Conservation (phyloP, 2,797 vertebrate genomes). For the Melanotaenia trifasciata region DNA sequence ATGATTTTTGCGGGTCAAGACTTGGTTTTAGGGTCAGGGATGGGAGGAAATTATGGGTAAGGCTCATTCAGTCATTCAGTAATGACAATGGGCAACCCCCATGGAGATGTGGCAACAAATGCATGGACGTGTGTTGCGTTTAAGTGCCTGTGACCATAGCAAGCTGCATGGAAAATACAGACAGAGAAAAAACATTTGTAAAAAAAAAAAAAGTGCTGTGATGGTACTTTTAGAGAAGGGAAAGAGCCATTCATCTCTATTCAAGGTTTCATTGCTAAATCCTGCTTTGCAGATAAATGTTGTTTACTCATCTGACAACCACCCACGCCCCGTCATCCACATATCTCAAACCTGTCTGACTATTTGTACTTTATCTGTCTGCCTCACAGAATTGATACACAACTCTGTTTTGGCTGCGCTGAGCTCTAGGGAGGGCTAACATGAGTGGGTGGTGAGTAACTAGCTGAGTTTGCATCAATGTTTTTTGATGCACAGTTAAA, state of each 20-base stretch:
- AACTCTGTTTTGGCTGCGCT: slow-evolving; percentile 14
- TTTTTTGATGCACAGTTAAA: not conserved
- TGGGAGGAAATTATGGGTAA: too few relatives aligned
- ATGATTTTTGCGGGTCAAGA: too few relatives aligned
- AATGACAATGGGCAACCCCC: too few relatives aligned
- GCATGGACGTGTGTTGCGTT: too few relatives aligned
- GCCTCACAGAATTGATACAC: not conserved
- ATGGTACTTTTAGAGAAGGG: not conserved
- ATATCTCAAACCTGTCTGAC: slow-evolving; percentile 5
- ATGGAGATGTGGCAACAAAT: too few relatives aligned
- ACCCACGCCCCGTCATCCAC: not conserved
- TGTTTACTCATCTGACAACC: slow-evolving; percentile 10
- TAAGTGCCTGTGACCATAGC: not conserved
- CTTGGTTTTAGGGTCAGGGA: too few relatives aligned
- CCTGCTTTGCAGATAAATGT: slow-evolving; percentile 6
- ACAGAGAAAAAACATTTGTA: slow-evolving; percentile 32
- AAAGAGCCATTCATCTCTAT: not conserved
- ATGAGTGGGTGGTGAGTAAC: slow-evolving; percentile 32
- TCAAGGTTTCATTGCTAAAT: not conserved
- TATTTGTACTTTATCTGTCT: slow-evolving; percentile 9
- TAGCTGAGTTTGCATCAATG: slow-evolving; percentile 4
- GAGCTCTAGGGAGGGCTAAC: slow-evolving; percentile 18
- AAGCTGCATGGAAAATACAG: slow-evolving; percentile 5
- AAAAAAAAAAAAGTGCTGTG: not conserved
- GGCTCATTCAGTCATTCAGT: too few relatives aligned